Evolutionary conservation across 2,113 vertebrate species (phyloP).

Genomic region (Dryoscopus gambensis): DNA sequence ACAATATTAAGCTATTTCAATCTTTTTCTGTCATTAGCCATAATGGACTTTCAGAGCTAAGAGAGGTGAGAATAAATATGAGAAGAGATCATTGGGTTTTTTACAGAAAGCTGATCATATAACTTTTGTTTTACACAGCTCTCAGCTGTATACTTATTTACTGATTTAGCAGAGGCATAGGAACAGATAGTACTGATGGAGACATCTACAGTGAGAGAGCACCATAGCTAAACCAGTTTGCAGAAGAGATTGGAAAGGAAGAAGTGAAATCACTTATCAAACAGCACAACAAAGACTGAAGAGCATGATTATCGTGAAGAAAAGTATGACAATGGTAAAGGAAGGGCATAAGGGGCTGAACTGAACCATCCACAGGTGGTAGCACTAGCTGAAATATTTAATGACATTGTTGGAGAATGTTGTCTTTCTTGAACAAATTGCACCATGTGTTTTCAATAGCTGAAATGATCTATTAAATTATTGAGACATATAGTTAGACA

Average conservation of each 20-base stretch:
- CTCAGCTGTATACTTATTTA: conserved; percentile 24
- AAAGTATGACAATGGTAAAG: not conserved
- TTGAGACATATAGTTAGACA: not conserved
- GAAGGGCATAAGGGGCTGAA: not conserved
- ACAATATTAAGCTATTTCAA: conserved; percentile 39
- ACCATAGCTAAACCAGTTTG: not conserved
- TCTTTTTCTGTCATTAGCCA: conserved; percentile 37
- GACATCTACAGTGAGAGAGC: not conserved
- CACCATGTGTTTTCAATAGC: not conserved
- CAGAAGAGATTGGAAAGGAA: not conserved
- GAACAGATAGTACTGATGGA: not conserved
- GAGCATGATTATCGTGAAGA: not conserved
- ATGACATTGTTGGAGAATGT: not conserved
- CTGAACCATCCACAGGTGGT: not conserved
- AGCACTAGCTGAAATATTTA: not conserved
- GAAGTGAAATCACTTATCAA: not conserved
- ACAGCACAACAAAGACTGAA: not conserved
- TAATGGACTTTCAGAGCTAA: conserved; percentile 23
- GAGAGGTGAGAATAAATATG: conserved; percentile 18
- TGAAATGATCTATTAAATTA: not conserved
- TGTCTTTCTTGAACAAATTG: not conserved
- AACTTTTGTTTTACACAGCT: conserved; percentile 40
- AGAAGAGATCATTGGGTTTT: not conserved
- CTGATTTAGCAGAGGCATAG: not conserved
- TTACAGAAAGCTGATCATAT: not conserved